Evolutionary conservation across 2,888 invertebrate genomes (phyloP).

Genomic region (Noctua fimbriata): DNA sequence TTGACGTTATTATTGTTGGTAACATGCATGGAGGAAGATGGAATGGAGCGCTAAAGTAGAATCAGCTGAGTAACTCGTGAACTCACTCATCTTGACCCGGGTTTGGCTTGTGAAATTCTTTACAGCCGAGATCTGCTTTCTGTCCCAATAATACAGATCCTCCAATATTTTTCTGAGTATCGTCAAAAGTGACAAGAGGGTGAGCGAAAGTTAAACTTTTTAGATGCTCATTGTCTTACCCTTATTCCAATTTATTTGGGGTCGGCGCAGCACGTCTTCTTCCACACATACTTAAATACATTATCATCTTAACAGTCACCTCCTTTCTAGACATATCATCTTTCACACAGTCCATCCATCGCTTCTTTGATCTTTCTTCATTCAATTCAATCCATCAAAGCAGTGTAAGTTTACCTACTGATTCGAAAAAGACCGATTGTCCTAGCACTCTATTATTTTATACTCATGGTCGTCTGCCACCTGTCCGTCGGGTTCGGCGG

Average conservation of each 20-base stretch:
- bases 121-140: too few species aligned
- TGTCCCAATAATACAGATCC: neutral
- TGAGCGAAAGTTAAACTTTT: neutral
- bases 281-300: neutral
- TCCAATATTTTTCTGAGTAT: neutral
- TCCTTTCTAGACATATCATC: neutral
- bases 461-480: conserved; percentile 39
- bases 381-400: neutral
- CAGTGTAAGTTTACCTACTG: neutral
- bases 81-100: neutral
- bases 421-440: neutral
- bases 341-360: neutral
- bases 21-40: neutral
- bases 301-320: neutral
- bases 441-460: conserved; percentile 26
- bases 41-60: conserved; percentile 17
- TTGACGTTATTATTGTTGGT: conserved; percentile 4
- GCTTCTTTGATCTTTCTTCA: neutral
- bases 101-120: neutral
- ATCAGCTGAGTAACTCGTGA: neutral
- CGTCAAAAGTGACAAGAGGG: neutral
- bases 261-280: neutral
- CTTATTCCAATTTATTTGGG: neutral
- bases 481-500: conserved; percentile 62
- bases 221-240: neutral